Evolutionary conservation across 2,888 invertebrate genomes (phyloP).

Genomic region (Cataglyphis cursor): DNA sequence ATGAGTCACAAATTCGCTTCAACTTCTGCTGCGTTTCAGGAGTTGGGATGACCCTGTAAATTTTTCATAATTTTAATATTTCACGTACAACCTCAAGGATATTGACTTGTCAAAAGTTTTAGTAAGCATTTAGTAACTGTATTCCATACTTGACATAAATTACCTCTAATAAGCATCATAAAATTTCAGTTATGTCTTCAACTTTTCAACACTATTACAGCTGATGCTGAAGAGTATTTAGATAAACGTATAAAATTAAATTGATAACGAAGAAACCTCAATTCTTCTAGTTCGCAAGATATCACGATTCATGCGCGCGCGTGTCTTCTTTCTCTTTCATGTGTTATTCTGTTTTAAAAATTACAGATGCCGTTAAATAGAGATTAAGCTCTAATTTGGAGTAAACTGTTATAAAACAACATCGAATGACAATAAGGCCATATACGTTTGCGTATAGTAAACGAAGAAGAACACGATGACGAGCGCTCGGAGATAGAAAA

Average conservation of each 20-base stretch:
- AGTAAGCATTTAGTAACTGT: not conserved
- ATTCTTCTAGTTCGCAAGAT: not conserved
- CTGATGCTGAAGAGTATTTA: not conserved
- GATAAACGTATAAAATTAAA: not conserved
- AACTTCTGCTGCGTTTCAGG: not conserved
- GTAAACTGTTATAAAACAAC: not conserved
- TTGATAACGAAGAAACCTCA: not conserved
- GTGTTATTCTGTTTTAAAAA: not conserved
- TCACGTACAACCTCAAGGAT: not conserved
- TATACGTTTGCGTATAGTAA: not conserved
- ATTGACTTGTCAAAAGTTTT: not conserved
- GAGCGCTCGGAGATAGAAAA: not conserved
- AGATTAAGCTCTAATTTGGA: not conserved
- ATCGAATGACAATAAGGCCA: not conserved
- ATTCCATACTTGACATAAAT: not conserved
- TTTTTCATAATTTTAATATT: not conserved
- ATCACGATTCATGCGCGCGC: not conserved
- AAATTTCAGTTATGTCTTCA: not conserved
- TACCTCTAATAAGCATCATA: not conserved
- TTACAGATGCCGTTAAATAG: not conserved
- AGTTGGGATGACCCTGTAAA: not conserved
- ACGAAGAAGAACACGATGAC: not conserved
- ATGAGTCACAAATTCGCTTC: conserved; percentile 48
- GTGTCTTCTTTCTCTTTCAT: not conserved
- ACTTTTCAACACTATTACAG: not conserved